Evolutionary conservation across 2,797 vertebrate species (phyloP), one percentile per base, ranked within the genome.

Genomic region (Poeciliopsis turneri): DNA sequence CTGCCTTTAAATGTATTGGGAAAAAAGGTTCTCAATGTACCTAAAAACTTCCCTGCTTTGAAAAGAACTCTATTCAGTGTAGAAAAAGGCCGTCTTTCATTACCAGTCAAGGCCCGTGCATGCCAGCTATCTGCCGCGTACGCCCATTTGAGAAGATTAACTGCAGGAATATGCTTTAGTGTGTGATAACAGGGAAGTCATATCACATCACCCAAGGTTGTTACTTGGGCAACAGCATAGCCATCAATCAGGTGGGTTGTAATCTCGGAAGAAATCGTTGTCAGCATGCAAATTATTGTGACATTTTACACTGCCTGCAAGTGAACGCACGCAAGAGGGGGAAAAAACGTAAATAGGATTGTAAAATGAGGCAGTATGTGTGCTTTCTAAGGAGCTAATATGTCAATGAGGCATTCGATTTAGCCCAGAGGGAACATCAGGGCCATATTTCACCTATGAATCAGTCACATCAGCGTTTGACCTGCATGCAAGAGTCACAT

Each of bases 241-340:
- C 90, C 92, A 95, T 95, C 93, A 94, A 94, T 95, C 94, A 94
- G 86, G 77, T 28, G 47, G 47, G 74, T 46, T 90, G 90, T 92
- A 94, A 94, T 94, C 92, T 92, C 78, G 57, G 77, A 28, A 66
- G 81, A 86, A 89, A 93, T 91, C 86, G 76, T 91, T 89, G 89
- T 87, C 89, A 84, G 90, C 92, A 94, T 94, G 90, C 89, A 94
- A 95, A 96, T 95, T 83, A 90, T 85, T 78, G 84, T 76, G 87
- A 89, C 90, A 87, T 92, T 90, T 92, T 71, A 76, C 79, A 83
- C 83, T 77, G 75, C 45, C 49, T 13, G 81, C 70, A 75, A 61
- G 78, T 43, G 75, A 80, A 85, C 84, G 77, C 86, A 84, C 15
- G 46, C 36, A 46, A 75, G 78, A 20, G 20, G 23, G 30, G 30